phyloP scores from a whole-genome alignment of 2,888 invertebrate species.

The Endotricha flammealis region DNA sequence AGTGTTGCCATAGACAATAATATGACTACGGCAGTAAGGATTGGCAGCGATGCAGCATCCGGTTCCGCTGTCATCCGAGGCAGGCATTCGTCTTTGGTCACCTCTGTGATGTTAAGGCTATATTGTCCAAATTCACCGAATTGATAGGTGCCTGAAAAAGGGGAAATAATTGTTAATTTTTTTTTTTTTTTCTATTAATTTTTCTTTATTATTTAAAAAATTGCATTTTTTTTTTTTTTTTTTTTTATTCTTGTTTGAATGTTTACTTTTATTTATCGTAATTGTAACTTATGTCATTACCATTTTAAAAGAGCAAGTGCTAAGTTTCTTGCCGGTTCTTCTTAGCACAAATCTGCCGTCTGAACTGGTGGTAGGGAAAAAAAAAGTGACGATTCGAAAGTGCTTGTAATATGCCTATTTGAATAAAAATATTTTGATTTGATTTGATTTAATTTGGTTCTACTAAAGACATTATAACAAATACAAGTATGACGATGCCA shows the following conservation, averaged over 20 bases:
- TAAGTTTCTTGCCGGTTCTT: no score
- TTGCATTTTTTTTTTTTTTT: background rate
- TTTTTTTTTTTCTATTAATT: background rate
- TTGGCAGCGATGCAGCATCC: conserved; percentile 64
- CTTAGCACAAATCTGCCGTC: no score
- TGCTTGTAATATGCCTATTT: no score
- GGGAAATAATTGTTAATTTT: background rate
- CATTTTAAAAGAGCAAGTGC: no score
- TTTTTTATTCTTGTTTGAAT: background rate
- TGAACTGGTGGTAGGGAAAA: no score
- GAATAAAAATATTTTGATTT: no score
- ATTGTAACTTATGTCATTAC: no score
- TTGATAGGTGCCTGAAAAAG: conserved; percentile 46
- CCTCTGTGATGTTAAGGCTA: conserved; percentile 43
- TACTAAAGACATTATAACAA: no score
- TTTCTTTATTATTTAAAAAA: background rate
- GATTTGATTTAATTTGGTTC: no score
- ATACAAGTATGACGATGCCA: no score
- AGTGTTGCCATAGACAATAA: conserved; percentile 68
- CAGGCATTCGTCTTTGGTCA: conserved; percentile 34
- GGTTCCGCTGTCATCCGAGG: conserved; percentile 67
- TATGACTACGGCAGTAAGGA: conserved; percentile 61
- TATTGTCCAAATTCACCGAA: conserved; percentile 70
- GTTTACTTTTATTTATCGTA: no score
- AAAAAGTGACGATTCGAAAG: no score